These are phyloP conservation scores for Tonatia bakeri DNA, from an alignment of 2,113 vertebrate species.

Conservation along the genomic window DNA sequence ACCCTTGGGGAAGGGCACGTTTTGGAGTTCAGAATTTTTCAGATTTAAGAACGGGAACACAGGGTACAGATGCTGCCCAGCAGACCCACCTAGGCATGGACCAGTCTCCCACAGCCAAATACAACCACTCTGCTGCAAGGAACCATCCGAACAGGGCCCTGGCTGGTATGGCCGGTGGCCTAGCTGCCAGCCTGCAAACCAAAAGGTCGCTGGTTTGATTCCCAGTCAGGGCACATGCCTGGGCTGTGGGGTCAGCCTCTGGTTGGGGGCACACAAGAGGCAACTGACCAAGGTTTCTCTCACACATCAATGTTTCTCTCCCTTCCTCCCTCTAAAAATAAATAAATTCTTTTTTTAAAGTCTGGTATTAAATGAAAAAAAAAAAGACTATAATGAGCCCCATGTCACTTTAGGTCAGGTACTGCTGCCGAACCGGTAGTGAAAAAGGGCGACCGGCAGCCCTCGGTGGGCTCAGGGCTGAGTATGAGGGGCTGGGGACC, in stretches of 20 bases:
- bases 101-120: neutral
- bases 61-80: neutral
- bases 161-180: no score
- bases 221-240: no score
- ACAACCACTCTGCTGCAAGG: neutral
- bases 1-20: neutral
- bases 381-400: neutral
- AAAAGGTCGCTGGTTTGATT: no score
- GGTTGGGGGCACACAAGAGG: no score
- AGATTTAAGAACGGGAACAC: neutral
- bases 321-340: no score
- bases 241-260: no score
- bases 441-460: neutral
- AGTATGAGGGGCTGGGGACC: neutral
- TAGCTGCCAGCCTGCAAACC: no score
- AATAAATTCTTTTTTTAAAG: no score
- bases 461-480: neutral
- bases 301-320: no score
- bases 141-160: neutral
- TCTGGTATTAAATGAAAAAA: neutral
- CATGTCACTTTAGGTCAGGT: neutral
- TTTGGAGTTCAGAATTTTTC: slow-evolving; percentile 8
- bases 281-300: no score
- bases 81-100: neutral
- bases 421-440: neutral